A percentile compares a stretch with the other conserved stretches of the same genome.
Conservation (phyloP, 2,113 vertebrate species). For the Trogon surrucura region DNA sequence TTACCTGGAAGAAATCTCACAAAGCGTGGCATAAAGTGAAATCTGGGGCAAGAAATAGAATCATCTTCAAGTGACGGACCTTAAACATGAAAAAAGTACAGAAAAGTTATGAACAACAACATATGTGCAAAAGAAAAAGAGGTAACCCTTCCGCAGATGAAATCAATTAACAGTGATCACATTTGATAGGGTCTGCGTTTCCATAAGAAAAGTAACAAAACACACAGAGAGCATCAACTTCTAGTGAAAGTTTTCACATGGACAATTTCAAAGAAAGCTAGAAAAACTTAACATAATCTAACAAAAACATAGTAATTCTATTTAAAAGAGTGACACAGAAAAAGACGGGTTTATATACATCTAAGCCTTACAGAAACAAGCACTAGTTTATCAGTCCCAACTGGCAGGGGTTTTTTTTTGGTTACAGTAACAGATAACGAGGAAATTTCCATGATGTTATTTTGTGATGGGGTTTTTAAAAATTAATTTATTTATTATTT, state of each 20-base stretch:
- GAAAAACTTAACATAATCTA: background rate
- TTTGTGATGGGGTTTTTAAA: background rate
- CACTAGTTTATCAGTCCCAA: background rate
- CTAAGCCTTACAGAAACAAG: background rate
- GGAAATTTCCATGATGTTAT: background rate
- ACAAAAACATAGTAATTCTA: background rate
- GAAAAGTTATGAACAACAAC: background rate
- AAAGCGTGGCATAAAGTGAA: constrained; percentile 98
- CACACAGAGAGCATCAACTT: background rate
- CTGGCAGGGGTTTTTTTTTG: background rate
- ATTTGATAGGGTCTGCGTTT: background rate
- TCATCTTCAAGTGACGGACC: constrained; percentile 85
- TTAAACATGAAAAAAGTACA: constrained; percentile 52
- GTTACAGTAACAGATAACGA: background rate
- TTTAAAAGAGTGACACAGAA: background rate
- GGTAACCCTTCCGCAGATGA: background rate
- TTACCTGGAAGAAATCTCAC: constrained; percentile 95
- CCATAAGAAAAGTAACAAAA: background rate
- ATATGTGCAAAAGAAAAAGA: background rate
- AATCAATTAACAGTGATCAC: background rate
- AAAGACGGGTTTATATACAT: background rate
- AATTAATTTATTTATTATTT: background rate
- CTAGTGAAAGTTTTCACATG: background rate
- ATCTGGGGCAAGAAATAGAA: constrained; percentile 83
- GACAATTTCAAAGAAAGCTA: background rate